These are phyloP conservation scores for Hippocampus zosterae DNA, from an alignment of 2,113 vertebrate genomes.

Conservation along the genomic window DNA sequence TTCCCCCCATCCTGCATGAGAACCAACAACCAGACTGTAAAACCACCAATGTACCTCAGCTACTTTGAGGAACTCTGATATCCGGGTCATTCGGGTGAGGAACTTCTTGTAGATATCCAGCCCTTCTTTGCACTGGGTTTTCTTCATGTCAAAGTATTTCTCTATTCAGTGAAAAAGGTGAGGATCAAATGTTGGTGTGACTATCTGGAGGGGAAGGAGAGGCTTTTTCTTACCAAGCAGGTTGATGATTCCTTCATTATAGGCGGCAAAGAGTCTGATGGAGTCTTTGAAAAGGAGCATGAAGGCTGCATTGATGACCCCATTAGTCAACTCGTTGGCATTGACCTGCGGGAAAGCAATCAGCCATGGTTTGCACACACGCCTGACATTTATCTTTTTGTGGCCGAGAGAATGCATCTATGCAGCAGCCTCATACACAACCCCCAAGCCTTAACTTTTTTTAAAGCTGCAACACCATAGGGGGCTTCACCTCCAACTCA, in stretches of 20 bases:
- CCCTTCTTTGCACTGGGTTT: slow-evolving; percentile 97
- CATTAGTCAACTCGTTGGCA: slow-evolving; percentile 98
- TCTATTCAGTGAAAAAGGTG: slow-evolving; percentile 69
- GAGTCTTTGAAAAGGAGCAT: slow-evolving; percentile 99
- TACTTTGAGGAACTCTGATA: slow-evolving; percentile 98
- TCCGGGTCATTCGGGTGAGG: slow-evolving; percentile 95
- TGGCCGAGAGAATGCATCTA: background rate
- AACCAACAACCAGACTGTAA: background rate
- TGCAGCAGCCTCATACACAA: background rate
- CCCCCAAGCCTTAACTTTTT: background rate
- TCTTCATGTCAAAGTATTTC: slow-evolving; percentile 99
- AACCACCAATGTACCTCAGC: slow-evolving; percentile 79
- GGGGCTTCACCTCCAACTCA: slow-evolving; percentile 71
- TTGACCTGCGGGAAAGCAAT: slow-evolving; percentile 80
- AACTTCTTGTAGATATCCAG: slow-evolving; percentile 99
- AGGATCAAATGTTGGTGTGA: background rate
- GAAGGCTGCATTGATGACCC: slow-evolving; percentile 98
- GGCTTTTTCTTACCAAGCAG: slow-evolving; percentile 80
- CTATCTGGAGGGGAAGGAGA: background rate
- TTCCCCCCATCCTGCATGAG: no score
- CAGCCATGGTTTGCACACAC: slow-evolving; percentile 5
- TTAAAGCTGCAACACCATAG: background rate
- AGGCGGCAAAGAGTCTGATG: slow-evolving; percentile 96
- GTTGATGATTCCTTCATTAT: slow-evolving; percentile 99
- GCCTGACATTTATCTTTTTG: slow-evolving; percentile 30